Evolutionary conservation across 2,113 vertebrate species (phyloP).

Genomic region (Butastur rufipennis): DNA sequence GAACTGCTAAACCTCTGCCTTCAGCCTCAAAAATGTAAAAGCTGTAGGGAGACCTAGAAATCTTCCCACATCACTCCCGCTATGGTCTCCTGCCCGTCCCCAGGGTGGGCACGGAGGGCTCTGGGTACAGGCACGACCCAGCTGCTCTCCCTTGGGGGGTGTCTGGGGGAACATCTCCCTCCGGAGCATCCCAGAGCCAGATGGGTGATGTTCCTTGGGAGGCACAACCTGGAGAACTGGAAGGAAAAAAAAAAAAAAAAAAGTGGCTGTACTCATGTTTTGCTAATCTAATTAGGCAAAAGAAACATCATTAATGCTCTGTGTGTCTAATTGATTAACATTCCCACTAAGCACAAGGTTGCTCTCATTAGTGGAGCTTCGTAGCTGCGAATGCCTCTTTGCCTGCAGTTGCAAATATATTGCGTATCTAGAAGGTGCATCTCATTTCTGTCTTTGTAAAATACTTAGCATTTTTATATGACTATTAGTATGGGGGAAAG

Average conservation of each 20-base stretch:
- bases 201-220: background rate
- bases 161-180: background rate
- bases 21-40: background rate
- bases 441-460: background rate
- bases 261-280: background rate
- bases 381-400: background rate
- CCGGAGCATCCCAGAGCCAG: background rate
- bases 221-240: background rate
- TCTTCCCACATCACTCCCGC: accelerated
- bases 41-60: background rate
- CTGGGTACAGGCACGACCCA: background rate
- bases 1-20: background rate
- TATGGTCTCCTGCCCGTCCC: background rate
- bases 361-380: background rate
- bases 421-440: background rate
- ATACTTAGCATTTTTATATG: background rate
- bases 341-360: background rate
- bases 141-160: background rate
- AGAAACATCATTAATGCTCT: slow-evolving; percentile 26
- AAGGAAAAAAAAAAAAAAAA: background rate
- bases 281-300: slow-evolving; percentile 54
- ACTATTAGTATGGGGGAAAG: background rate
- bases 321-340: slow-evolving; percentile 40
- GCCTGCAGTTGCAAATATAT: background rate
- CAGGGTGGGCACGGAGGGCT: background rate